Evolutionary conservation across 2,113 vertebrate species (phyloP).

Genomic region (Catharus bicknelli): DNA sequence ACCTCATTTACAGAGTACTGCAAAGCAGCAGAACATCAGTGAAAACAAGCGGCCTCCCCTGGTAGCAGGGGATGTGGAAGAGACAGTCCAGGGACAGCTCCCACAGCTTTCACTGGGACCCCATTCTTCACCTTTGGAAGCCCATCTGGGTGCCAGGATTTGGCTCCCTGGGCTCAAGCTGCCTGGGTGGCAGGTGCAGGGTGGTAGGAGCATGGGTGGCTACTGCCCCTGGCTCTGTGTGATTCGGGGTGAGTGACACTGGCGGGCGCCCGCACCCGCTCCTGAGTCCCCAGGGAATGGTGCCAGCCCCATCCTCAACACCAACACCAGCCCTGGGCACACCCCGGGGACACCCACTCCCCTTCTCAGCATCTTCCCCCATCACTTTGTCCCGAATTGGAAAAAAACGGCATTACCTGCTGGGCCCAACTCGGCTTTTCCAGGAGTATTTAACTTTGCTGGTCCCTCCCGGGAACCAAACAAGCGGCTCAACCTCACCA

Average conservation of each 20-base stretch:
- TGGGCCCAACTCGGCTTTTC: conserved; percentile 50
- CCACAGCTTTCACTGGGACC: neutral
- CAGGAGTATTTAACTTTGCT: conserved; percentile 71
- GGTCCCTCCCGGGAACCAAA: conserved; percentile 63
- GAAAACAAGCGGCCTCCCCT: neutral
- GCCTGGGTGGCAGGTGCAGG: neutral
- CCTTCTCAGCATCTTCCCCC: neutral
- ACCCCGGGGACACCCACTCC: neutral
- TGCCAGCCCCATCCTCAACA: neutral
- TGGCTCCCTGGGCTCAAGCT: neutral
- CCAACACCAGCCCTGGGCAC: fast-evolving
- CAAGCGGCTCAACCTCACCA: conserved; percentile 68
- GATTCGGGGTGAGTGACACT: fast-evolving
- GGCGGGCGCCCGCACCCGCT: fast-evolving
- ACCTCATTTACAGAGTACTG: fast-evolving
- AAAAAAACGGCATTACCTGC: conserved; percentile 48
- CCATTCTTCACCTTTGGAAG: neutral
- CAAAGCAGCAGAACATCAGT: neutral
- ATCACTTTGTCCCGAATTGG: neutral
- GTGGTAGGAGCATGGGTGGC: neutral
- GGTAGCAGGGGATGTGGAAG: fast-evolving
- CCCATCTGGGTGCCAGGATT: neutral
- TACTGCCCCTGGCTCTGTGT: neutral
- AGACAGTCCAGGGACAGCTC: neutral
- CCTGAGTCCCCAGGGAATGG: neutral